These are phyloP conservation scores for Stegophylla sp. DNA, from an alignment of 2,888 invertebrate genomes.

Conservation along the genomic window DNA sequence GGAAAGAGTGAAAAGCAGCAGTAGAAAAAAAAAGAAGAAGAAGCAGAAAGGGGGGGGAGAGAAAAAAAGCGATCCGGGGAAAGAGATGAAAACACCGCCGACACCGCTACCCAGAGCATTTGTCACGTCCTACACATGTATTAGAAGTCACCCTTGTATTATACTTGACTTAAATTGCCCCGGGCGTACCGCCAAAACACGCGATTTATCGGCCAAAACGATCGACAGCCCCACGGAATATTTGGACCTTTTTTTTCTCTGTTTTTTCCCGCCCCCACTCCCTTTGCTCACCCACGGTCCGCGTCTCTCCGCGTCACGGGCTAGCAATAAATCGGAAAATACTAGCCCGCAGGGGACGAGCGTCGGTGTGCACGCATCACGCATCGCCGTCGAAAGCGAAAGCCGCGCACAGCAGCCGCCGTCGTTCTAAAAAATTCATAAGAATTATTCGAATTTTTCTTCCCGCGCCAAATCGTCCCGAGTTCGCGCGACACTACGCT, in stretches of 20 bases:
- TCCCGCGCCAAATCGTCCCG: constrained; percentile 23
- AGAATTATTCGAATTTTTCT: constrained; percentile 53
- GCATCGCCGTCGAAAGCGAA: no score
- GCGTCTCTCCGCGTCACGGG: constrained; percentile 6
- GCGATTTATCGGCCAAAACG: constrained; percentile 59
- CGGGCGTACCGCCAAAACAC: constrained; percentile 59
- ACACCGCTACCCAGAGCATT: constrained; percentile 54
- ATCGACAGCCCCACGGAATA: constrained; percentile 57
- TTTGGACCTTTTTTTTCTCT: constrained; percentile 42
- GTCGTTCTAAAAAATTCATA: constrained; percentile 49
- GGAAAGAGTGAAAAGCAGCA: background rate
- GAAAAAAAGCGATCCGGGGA: constrained; percentile 29
- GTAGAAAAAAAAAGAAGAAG: background rate
- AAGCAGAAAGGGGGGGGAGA: background rate
- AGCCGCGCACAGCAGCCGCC: no score
- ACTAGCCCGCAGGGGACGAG: constrained; percentile 41
- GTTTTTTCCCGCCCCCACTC: background rate
- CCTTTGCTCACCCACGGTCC: background rate
- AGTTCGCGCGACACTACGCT: no score
- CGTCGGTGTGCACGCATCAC: background rate
- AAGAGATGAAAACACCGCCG: constrained; percentile 47
- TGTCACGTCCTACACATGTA: constrained; percentile 59
- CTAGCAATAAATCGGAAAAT: constrained; percentile 55
- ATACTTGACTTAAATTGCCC: constrained; percentile 59
- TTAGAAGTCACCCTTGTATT: constrained; percentile 59